phyloP scores from a whole-genome alignment of 1,140 invertebrate genomes.

The Nymphalis io region DNA sequence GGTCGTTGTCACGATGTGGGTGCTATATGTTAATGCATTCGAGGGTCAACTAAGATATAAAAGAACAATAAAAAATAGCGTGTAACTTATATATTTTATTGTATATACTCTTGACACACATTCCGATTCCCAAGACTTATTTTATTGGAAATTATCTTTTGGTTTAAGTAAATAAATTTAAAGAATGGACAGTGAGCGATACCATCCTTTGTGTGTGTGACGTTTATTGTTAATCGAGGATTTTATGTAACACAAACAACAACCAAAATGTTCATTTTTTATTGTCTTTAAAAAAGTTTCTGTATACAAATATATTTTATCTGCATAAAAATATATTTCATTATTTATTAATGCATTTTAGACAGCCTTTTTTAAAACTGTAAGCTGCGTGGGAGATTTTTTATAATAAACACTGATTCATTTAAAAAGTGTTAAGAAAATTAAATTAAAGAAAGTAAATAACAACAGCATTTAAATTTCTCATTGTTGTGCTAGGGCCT shows the following conservation, averaged over 20 bases:
- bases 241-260: neutral
- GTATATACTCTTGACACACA: constrained; percentile 15
- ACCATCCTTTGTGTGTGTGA: neutral
- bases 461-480: no score
- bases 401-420: no score
- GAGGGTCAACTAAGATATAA: constrained; percentile 22
- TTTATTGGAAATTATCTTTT: neutral
- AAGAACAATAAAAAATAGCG: constrained; percentile 12
- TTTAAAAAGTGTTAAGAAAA: no score
- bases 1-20: neutral
- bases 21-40: constrained; percentile 14
- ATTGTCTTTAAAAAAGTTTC: no score
- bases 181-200: neutral
- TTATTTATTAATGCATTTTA: no score
- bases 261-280: no score
- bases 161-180: neutral
- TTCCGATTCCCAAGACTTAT: constrained; percentile 1
- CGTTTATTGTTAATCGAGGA: neutral
- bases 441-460: no score
- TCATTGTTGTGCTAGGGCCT: no score
- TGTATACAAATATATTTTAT: no score
- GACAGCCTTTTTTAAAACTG: no score
- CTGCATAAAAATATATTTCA: no score
- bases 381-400: no score
- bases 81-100: constrained; percentile 11